These are phyloP conservation scores for Ciconia maguari DNA, from an alignment of 2,113 vertebrate genomes.

Conservation along the genomic window DNA sequence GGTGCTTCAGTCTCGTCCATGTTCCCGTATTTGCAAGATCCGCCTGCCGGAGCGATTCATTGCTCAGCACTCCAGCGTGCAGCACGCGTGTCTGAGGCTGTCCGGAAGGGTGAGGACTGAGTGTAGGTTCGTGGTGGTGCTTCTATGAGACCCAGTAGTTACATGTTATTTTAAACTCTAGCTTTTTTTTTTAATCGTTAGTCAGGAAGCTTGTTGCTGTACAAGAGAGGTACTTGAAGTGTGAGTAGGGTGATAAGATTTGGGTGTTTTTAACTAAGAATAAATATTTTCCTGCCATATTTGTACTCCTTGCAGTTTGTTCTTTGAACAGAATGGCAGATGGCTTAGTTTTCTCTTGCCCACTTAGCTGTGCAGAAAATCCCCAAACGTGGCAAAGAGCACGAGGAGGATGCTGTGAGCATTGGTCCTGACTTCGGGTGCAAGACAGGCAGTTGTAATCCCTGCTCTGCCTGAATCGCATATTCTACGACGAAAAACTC, in stretches of 20 bases:
- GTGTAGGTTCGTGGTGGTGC: fast-evolving
- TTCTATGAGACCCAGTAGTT: not conserved
- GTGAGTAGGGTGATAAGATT: not conserved
- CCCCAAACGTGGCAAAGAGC: fast-evolving
- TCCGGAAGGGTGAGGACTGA: fast-evolving
- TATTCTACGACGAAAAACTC: not conserved
- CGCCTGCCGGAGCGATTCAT: not conserved
- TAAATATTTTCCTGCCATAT: not conserved
- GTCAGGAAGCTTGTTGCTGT: not conserved
- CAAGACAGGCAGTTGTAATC: fast-evolving
- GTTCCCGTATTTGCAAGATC: not conserved
- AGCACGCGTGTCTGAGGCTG: fast-evolving
- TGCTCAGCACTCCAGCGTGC: fast-evolving
- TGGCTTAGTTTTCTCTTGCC: not conserved
- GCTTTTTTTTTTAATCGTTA: not conserved
- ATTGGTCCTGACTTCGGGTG: not conserved
- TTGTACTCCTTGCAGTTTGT: fast-evolving
- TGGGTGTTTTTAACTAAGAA: not conserved
- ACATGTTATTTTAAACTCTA: not conserved
- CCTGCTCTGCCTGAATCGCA: not conserved
- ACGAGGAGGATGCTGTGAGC: not conserved
- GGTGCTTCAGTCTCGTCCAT: not conserved
- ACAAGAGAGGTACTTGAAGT: not conserved
- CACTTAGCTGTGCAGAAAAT: not conserved
- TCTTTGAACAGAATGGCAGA: not conserved